Conservation (phyloP, 2,113 vertebrate species). For the Azemiops feae region DNA sequence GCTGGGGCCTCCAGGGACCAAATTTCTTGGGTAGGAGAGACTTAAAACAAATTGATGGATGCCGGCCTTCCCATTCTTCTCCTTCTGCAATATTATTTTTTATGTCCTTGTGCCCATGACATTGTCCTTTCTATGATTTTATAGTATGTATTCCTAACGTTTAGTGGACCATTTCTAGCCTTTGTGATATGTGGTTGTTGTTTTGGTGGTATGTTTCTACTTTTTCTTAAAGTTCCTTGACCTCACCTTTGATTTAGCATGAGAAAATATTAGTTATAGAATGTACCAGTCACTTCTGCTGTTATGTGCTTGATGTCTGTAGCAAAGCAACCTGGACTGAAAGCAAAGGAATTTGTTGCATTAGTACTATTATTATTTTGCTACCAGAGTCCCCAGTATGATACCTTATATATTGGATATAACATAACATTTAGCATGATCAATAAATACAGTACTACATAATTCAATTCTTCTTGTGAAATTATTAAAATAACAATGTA, state of each 20-base stretch:
- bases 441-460: slow-evolving; percentile 16
- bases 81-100: slow-evolving; percentile 74
- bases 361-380: slow-evolving; percentile 34
- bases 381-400: slow-evolving; percentile 9
- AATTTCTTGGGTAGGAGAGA: slow-evolving; percentile 99
- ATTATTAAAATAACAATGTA: slow-evolving; percentile 23
- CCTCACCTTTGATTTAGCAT: slow-evolving; percentile 80
- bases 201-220: slow-evolving; percentile 76
- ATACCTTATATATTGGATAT: slow-evolving; percentile 19
- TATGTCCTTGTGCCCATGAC: slow-evolving; percentile 78
- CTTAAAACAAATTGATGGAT: slow-evolving; percentile 92
- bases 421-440: slow-evolving; percentile 34
- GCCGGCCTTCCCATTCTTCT: slow-evolving; percentile 80
- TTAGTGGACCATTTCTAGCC: slow-evolving; percentile 73
- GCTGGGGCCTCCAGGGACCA: slow-evolving; percentile 98
- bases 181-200: slow-evolving; percentile 75
- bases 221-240: slow-evolving; percentile 74
- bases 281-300: slow-evolving; percentile 59
- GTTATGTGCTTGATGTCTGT: slow-evolving; percentile 72
- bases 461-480: slow-evolving; percentile 37
- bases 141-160: slow-evolving; percentile 68
- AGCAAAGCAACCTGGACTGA: slow-evolving; percentile 80
- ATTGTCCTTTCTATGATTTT: slow-evolving; percentile 77
- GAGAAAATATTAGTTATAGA: slow-evolving; percentile 73
- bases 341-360: slow-evolving; percentile 62